Evolutionary conservation across 92 coral and sea anemone genomes (phyloP).

Genomic region (Porites divaricata): DNA sequence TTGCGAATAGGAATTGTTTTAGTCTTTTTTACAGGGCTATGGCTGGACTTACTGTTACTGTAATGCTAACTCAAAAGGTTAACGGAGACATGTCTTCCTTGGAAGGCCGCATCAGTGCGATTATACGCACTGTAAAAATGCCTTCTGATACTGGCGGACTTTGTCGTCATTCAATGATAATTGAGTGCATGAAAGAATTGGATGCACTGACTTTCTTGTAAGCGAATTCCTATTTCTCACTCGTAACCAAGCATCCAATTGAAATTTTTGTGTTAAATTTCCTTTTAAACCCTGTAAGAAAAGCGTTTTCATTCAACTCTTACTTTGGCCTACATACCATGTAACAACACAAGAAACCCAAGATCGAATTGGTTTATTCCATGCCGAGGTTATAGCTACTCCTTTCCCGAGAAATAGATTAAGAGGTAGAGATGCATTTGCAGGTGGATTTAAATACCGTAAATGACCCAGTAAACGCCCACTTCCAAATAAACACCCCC

Average conservation of each 20-base stretch:
- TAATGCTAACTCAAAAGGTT: slow-evolving; percentile 9
- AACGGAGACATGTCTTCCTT: slow-evolving; percentile 1
- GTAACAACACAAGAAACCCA: too few relatives aligned
- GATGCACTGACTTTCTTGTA: not conserved
- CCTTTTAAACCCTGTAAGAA: too few relatives aligned
- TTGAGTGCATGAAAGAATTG: not conserved
- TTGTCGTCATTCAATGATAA: slow-evolving; percentile 3
- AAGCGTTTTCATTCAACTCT: too few relatives aligned
- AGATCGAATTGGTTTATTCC: too few relatives aligned
- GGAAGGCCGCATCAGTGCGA: not conserved
- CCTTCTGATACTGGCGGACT: slow-evolving; percentile 3
- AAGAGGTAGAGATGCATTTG: too few relatives aligned
- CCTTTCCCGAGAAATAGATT: too few relatives aligned
- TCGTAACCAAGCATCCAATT: not conserved
- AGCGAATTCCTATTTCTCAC: not conserved
- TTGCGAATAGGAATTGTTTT: not conserved
- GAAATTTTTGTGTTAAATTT: not conserved
- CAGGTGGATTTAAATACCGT: too few relatives aligned
- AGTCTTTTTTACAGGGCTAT: slow-evolving; percentile 15
- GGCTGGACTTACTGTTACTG: not conserved
- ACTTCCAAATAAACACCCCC: too few relatives aligned
- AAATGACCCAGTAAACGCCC: too few relatives aligned
- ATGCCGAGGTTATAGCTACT: too few relatives aligned
- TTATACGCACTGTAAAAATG: not conserved
- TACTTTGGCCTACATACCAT: too few relatives aligned